Base-by-base conservation (phyloP, 2,797 vertebrate genomes). In the Odontamblyopus lacepedii region DNA sequence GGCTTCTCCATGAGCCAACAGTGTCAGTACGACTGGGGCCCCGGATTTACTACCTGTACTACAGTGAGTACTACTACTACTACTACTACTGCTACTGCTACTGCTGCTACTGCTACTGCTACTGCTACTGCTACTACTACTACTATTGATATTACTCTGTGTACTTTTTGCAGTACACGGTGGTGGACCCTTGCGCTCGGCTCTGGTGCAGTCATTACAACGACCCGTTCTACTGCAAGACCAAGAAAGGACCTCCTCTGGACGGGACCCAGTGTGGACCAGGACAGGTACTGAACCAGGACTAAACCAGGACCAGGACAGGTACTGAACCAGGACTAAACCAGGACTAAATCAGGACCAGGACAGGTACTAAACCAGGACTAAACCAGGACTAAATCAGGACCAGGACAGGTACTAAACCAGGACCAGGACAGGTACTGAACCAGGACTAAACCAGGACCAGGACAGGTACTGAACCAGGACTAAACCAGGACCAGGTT, bases 1-100 rank as follows among this genome's bases (percentile, higher is more conserved):
- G 94, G 97, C 83, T 99, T 97, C 86, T 95, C 96, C 76, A 96
- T 98, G 96, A 96, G 98, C 19, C 96, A 99, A 83, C 98, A 99
- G 91, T 99, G 97, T 81, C 95, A 95, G 29, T 99, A 97, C 27
- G 96, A 98, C 89, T 99, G 98, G 0, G 98, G 98, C 16, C 90
- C 95, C 48, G 97, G 96, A 85, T 98, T 96, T 92, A 96, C 96
- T 92, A 96, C 95, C 92, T 99, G 98, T 82, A 97, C 96, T 0
- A 95, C 95, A 82, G 97, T 98, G 92, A 92, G 96, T 95, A 29
- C 23, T 0, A 6, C 41, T 63, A 48, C 1, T 60, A 12, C n/a
- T 57, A 61, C 59, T 61, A 30, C 27, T 30, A 30, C 27, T 60
- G 16, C 27, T 60, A 29, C 57, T 30, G 4, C 19, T 55, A 8